Evolutionary conservation across 2,888 invertebrate species (phyloP).

Genomic region (Thelaira solivaga): DNA sequence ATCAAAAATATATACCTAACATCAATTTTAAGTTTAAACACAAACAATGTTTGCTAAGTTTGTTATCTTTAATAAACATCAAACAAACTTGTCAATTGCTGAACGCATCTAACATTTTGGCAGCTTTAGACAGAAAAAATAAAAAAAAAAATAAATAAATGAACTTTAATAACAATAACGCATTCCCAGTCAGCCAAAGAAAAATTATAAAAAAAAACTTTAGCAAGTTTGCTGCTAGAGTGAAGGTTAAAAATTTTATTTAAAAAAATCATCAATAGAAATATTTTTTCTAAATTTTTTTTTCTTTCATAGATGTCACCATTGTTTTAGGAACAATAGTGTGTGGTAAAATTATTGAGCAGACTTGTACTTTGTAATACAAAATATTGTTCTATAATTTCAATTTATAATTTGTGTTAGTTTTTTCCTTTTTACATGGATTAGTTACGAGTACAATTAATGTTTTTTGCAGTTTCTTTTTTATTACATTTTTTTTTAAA

Average conservation of each 20-base stretch:
- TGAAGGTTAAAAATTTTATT: constrained; percentile 45
- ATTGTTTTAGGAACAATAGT: too few relatives aligned
- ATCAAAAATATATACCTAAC: neutral
- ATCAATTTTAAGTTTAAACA: constrained; percentile 5
- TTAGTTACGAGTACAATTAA: too few relatives aligned
- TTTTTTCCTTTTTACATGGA: too few relatives aligned
- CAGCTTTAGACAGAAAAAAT: too few relatives aligned
- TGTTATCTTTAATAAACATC: constrained; percentile 38
- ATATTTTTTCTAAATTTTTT: too few relatives aligned
- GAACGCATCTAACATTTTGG: constrained; percentile 43
- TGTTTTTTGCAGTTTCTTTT: neutral
- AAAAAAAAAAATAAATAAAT: neutral
- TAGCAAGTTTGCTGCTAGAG: neutral
- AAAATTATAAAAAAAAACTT: neutral
- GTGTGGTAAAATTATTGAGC: neutral
- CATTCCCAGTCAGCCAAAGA: neutral
- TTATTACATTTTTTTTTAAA: too few relatives aligned
- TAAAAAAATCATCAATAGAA: constrained; percentile 2
- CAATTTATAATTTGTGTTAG: constrained; percentile 13
- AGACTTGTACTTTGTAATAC: neutral
- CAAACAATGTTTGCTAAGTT: constrained; percentile 17
- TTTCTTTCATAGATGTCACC: too few relatives aligned
- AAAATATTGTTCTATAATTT: constrained; percentile 51
- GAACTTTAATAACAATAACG: neutral
- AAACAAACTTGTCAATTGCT: constrained; percentile 43